Evolutionary conservation across 2,797 vertebrate genomes (phyloP).

Genomic region (Gymnoscopelus braueri): DNA sequence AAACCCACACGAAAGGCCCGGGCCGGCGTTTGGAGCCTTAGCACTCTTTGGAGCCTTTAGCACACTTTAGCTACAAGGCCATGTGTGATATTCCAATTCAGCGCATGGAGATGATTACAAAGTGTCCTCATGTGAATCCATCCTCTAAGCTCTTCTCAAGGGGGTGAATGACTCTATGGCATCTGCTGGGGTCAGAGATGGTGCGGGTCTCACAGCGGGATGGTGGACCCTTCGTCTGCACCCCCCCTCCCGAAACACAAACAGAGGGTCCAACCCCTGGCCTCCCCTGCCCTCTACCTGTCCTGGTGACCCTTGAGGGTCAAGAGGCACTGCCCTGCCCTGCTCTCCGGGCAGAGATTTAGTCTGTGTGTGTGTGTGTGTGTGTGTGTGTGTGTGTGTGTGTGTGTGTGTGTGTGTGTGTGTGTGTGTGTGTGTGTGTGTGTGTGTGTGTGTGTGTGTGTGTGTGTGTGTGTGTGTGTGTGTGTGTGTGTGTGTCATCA

Average conservation of each 20-base stretch:
- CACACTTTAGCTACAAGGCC: conserved; percentile 13
- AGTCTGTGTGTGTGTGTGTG: conserved; percentile 9
- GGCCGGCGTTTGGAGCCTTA: conserved; percentile 1
- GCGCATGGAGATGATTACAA: conserved; percentile 18
- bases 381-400: not conserved
- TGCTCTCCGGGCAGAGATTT: conserved; percentile 31
- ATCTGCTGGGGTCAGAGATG: conserved; percentile 53
- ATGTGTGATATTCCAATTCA: conserved; percentile 13
- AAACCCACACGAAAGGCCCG: conserved; percentile 23
- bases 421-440: conserved; percentile 39
- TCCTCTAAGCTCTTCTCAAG: conserved; percentile 48
- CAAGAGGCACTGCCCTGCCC: conserved; percentile 49
- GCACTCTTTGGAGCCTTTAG: not conserved
- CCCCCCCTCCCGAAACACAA: conserved; percentile 39
- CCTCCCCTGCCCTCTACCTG: conserved; percentile 66
- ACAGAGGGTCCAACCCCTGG: conserved; percentile 44
- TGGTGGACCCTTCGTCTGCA: conserved; percentile 43
- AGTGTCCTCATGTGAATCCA: conserved; percentile 47
- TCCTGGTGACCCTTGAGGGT: conserved; percentile 52
- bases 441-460: too few species aligned
- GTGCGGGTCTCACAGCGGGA: conserved; percentile 44
- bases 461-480: too few species aligned
- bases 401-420: conserved; percentile 29
- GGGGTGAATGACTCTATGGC: conserved; percentile 40
- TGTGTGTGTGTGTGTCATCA: conserved; percentile 39